phyloP scores from a whole-genome alignment of 2,797 vertebrate species.

The Danionella dracula region DNA sequence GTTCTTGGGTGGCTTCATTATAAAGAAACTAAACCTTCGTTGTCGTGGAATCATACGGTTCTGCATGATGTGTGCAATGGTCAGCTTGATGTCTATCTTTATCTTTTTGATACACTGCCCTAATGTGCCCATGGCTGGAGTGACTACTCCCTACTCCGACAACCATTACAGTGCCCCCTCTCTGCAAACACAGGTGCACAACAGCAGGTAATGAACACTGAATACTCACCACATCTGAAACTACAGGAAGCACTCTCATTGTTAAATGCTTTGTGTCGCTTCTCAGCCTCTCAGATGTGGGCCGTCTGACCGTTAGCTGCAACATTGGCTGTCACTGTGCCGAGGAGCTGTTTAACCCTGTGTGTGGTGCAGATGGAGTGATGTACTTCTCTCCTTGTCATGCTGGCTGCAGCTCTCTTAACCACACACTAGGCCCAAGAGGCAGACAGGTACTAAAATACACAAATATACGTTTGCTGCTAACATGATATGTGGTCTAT shows the following conservation, averaged over 20 bases:
- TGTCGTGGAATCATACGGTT: conserved; percentile 84
- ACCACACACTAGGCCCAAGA: conserved; percentile 37
- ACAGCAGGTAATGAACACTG: conserved; percentile 14
- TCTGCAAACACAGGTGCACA: not conserved
- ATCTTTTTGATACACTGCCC: conserved; percentile 87
- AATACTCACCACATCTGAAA: too few species aligned
- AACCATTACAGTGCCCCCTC: not conserved
- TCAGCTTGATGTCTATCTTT: conserved; percentile 76
- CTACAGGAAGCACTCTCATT: too few species aligned
- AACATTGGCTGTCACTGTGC: conserved; percentile 75
- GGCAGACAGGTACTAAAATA: conserved; percentile 72
- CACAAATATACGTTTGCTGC: too few species aligned
- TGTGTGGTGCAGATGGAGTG: conserved; percentile 76
- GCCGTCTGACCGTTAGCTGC: conserved; percentile 71
- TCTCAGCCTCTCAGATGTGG: not conserved
- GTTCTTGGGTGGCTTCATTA: conserved; percentile 88
- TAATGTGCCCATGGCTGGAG: conserved; percentile 83
- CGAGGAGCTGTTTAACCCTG: conserved; percentile 76
- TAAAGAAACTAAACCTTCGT: conserved; percentile 86
- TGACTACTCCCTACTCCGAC: conserved; percentile 67
- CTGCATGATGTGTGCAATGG: conserved; percentile 78
- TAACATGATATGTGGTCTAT: too few species aligned
- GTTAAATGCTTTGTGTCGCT: too few species aligned
- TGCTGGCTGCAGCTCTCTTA: conserved; percentile 73
- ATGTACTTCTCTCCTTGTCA: conserved; percentile 90